Evolutionary conservation across 2,797 vertebrate genomes (phyloP).

Genomic region (Pogoniulus pusillus): DNA sequence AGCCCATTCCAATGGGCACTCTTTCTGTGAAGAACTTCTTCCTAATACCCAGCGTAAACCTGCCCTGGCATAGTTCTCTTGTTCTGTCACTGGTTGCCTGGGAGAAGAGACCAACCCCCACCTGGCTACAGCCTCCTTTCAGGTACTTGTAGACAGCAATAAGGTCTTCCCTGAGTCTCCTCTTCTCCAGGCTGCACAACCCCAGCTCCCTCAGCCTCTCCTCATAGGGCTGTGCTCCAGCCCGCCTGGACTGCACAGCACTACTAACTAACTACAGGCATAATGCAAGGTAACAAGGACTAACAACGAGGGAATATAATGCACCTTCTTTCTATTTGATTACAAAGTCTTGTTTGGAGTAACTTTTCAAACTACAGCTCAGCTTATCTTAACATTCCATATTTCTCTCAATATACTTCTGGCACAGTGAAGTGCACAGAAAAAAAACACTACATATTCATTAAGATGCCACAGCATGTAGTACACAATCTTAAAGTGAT

Average conservation of each 20-base stretch:
- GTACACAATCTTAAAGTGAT: not conserved
- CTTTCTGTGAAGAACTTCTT: too few species aligned
- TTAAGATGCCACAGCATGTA: not conserved
- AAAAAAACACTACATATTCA: fast-evolving
- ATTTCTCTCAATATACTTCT: not conserved
- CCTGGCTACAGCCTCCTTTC: too few species aligned
- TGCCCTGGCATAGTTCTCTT: too few species aligned
- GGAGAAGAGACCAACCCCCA: too few species aligned
- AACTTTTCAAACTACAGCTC: not conserved
- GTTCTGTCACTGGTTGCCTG: too few species aligned
- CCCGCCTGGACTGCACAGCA: not conserved
- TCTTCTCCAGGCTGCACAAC: too few species aligned
- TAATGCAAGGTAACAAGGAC: not conserved
- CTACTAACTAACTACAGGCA: not conserved
- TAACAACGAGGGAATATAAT: not conserved
- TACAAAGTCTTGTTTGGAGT: not conserved
- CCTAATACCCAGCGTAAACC: too few species aligned
- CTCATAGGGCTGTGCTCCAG: too few species aligned
- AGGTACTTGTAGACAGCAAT: too few species aligned
- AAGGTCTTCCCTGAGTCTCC: too few species aligned
- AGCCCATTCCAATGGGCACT: too few species aligned
- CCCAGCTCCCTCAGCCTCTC: too few species aligned
- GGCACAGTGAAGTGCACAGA: not conserved
- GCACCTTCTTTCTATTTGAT: not conserved
- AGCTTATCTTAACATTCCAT: not conserved